Base-by-base conservation (phyloP, 2,797 vertebrate genomes). In the Chrysocyon brachyurus region DNA sequence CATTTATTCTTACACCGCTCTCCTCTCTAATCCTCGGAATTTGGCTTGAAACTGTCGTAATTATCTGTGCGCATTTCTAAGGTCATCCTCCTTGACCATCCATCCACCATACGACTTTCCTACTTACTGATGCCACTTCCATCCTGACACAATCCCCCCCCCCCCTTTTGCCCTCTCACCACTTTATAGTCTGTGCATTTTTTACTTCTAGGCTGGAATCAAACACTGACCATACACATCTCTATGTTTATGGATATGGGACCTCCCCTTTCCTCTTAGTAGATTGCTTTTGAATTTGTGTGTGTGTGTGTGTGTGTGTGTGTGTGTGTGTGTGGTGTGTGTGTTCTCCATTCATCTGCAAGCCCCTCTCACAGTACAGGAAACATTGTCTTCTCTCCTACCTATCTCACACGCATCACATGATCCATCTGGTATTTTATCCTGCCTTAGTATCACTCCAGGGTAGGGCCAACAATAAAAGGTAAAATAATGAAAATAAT, bases 21-120 rank as follows among this genome's bases (percentile, higher is more conserved):
- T 78, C 57, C 24, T 52, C 54, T 56, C 22, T 10, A 28, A 0
- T 66, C 40, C 87, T 87, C 59, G n/a, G 22, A 19, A 4, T 19
- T 31, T 88, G 64, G 78, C 10, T 94, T 75, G 17, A 36, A 77
- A 49, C 14, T 82, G 22, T 19, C 31, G 59, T 88, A 82, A 79
- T 72, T 78, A 61, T 72, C 31, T n/a, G 7, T 78, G 28, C 3
- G 26, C 12, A 78, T 46, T 84, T 91, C n/a, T 31, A 61, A 49
- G 26, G 7, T 90, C 19, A 33, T 52, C 6, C 24, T 87, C 28
- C 7, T 40, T 2, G 17, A 26, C 8, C 4, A 49, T 75, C 46
- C 72, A 28, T 17, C 46, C 8, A 28, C 46, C 46, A 49, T 17
- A 14, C 10, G 26, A 75, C 19, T 61, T 91, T 90, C 26, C 33